Percentiles rank a stretch among this genome's conserved stretches.
These are phyloP conservation scores for Bombus polaris DNA, from an alignment of 1,140 invertebrate species.

Conservation along the genomic window DNA sequence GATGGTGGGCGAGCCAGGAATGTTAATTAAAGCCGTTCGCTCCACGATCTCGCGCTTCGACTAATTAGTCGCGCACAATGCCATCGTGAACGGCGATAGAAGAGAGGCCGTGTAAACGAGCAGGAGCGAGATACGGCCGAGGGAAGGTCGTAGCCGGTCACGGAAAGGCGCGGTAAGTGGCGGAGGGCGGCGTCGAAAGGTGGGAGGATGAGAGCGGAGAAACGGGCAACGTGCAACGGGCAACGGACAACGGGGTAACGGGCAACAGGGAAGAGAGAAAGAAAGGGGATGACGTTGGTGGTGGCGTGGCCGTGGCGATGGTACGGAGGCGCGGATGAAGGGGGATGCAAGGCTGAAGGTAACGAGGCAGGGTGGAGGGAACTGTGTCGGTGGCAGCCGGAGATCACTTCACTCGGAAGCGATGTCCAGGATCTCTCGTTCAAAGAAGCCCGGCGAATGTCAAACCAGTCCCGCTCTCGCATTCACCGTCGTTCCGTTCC, in stretches of 20 bases:
- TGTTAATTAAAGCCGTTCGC: conserved; percentile 83
- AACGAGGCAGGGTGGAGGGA: conserved; percentile 27
- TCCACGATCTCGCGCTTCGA: conserved; percentile 81
- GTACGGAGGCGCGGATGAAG: background rate
- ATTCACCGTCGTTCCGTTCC: conserved; percentile 57
- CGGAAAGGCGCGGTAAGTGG: conserved; percentile 24
- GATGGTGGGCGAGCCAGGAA: conserved; percentile 77
- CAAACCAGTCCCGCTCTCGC: conserved; percentile 71
- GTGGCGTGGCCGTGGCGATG: background rate
- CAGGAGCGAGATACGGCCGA: conserved; percentile 30
- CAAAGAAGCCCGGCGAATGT: conserved; percentile 72
- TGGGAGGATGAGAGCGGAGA: background rate
- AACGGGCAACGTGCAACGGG: background rate
- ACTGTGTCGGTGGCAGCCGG: conserved; percentile 71
- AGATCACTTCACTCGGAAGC: conserved; percentile 77
- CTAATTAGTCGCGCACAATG: conserved; percentile 82
- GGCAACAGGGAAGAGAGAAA: background rate
- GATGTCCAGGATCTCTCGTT: conserved; percentile 69
- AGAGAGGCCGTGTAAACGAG: conserved; percentile 57
- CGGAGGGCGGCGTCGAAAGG: background rate
- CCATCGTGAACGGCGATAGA: conserved; percentile 68
- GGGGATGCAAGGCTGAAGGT: background rate
- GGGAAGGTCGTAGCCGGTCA: conserved; percentile 17
- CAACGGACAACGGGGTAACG: background rate
- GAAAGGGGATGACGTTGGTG: background rate